Base-by-base conservation (phyloP, 2,888 invertebrate genomes). In the Coenonympha glycerion region DNA sequence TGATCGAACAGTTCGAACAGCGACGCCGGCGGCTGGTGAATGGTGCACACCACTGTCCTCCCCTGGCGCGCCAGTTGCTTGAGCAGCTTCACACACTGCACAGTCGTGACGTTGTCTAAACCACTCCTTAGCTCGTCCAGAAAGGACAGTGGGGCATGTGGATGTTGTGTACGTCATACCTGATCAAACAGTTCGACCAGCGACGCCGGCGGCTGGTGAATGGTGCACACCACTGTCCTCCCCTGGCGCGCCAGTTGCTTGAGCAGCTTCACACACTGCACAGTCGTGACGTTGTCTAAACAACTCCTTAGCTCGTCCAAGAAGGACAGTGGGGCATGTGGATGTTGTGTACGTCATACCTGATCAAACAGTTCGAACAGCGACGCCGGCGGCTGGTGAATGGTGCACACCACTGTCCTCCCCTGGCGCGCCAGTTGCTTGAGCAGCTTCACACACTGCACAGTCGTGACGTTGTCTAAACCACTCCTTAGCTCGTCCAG, bases 231-330 rank as follows among this genome's bases (percentile, higher is more conserved):
- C 11, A 92, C 89, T 0, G 91, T 92, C 26, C 91, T 85, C 2
- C 91, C 91, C 64, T 91, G 89, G 39, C 87, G 77, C 0, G 92
- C 90, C 60, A 92, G 63, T 36, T 85, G 82, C 18, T 83, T 81
- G 34, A 92, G 69, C 39, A 92, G 66, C 37, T 88, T 88, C 24
- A 92, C 81, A 55, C 91, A 90, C 61, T 91, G 90, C 0, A 84
- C 77, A 0, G 91, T 90, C 0, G 91, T 89, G 2, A 92, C 92
- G 39, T 89, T 91, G 66, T 92, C 92, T 59, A 92, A 65, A 0
- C 92, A 92, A 58, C 92, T 92, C 0, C 95, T 95, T 0, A 95
- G 95, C 73, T 95, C 95, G 69, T 95, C 95, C 61, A 95, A 88
- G 73, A 94, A 95, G 84, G n/a, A n/a, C n/a, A n/a, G n/a, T n/a